phyloP scores from a whole-genome alignment of 2,113 vertebrate genomes.

The human region DNA sequence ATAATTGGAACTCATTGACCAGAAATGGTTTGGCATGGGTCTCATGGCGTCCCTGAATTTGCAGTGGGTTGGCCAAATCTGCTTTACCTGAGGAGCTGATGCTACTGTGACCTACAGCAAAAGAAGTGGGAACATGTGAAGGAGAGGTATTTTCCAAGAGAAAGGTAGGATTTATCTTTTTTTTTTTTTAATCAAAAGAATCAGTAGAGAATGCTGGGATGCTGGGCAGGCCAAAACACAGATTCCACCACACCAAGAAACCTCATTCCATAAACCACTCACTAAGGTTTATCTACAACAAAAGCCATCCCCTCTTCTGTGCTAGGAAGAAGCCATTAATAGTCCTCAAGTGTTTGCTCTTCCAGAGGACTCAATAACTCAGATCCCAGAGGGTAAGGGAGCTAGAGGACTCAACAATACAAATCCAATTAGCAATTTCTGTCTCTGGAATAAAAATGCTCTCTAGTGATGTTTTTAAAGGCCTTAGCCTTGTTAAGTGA shows the following conservation, averaged over 20 bases:
- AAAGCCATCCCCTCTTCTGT: not conserved
- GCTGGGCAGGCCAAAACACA: rapidly evolving
- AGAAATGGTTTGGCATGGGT: too few species aligned
- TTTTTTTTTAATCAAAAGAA: not conserved
- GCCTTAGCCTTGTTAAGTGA: not conserved
- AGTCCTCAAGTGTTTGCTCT: not conserved
- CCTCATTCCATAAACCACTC: not conserved
- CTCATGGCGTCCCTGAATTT: not conserved
- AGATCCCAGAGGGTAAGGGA: not conserved
- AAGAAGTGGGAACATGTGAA: not conserved
- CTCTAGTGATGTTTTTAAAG: not conserved
- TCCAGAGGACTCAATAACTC: not conserved
- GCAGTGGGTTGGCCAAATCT: not conserved
- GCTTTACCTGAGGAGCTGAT: not conserved
- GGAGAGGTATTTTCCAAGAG: not conserved
- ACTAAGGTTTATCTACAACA: not conserved
- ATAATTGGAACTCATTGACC: not conserved
- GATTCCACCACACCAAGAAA: rapidly evolving
- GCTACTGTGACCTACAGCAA: not conserved
- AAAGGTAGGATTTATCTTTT: not conserved
- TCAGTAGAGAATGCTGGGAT: not conserved
- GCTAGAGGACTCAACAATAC: not conserved
- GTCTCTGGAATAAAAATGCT: not conserved
- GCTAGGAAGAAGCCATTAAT: not conserved
- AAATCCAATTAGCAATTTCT: not conserved